Evolutionary conservation across 2,888 invertebrate genomes (phyloP), one percentile per base, ranked within the genome.

Genomic region (Myopa testacea): DNA sequence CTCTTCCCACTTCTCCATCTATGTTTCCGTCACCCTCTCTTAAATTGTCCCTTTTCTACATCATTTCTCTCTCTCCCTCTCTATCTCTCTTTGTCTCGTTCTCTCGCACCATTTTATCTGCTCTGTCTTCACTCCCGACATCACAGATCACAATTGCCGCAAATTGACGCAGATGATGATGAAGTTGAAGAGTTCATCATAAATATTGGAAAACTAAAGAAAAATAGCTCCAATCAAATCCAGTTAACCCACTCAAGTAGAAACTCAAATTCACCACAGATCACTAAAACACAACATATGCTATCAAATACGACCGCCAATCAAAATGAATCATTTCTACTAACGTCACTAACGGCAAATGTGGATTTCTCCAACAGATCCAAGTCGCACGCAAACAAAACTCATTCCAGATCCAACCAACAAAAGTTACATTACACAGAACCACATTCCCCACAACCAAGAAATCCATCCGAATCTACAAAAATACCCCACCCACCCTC

Each of bases 281-380:
- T 55, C 75, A 72, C 16, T 67, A 63, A 50, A 69, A 34, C 73
- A 45, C 52, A 65, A 55, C 45, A 75, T 1, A 16, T 65, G 34
- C 55, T 62, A 69, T 26, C 38, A 38, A 40, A 75, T 55, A 62
- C 52, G 19, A 85, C 85, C 85, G 84, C 86, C 88, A 84, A 82
- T 82, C 84, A 82, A 81, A 79, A 82, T 78, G 83, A 84, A 81
- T 78, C 82, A 80, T 82, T 83, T 80, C 81, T 82, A 83, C 82
- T 85, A 84, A 87, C 38, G 37, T 34, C 87, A 85, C 80, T 86
- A 84, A 84, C 86, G 83, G 84, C 86, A 85, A 87, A 85, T 82
- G 84, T 84, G 85, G 84, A 83, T 87, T 84, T 87, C 85, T 85
- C 85, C 86, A 84, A 87, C 85, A 85, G 86, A 86, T 86, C 86